Evolutionary conservation across 2,888 invertebrate genomes (phyloP), one percentile per base, ranked within the genome.

Genomic region (Caenorhabditis auriculariae): DNA sequence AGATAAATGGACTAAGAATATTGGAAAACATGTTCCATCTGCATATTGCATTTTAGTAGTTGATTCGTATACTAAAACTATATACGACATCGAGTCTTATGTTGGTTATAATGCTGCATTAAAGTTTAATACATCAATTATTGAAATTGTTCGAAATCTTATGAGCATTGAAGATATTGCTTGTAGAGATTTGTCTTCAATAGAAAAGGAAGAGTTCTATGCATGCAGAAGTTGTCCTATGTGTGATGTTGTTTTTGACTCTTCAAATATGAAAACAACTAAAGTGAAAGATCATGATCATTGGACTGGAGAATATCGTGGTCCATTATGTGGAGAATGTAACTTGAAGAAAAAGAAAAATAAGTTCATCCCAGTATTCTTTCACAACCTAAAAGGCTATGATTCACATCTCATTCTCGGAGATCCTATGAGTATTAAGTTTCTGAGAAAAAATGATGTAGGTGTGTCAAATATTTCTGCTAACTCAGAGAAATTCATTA

Each of bases 371-470:
- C 68, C 66, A 19, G 53, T 68, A 37, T 63, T 68, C 48, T 68
- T 68, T 44, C 66, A 68, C 52, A 68, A 68, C 53, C 53, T 64
- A 5, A 69, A 41, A 56, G 69, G 69, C 19, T 69, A 67, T 60
- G 69, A 69, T 41, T 67, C 66, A 41, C 69, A 69, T 53, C 44
- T 60, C 4, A 69, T 69, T 60, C n/a, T 66, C 27, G 42, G 54
- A 24, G 23, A 26, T 56, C 39, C 15, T 1, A 39, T 56, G 32
- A 44, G 43, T 52, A 52, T 28, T 52, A 51, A 61, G 26, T 54
- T 41, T 29, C 39, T 60, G 29, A 38, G 47, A n/a, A 29, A 60
- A 7, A 4, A 47, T 29, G 35, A 47, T 27, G 60, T 68, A 12
- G 50, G 48, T 12, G 49, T 67, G 15, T 38, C 39, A 46, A 48